Evolutionary conservation across 2,113 vertebrate genomes (phyloP), one percentile per base, ranked within the genome.

Genomic region (Apodemus speciosus): DNA sequence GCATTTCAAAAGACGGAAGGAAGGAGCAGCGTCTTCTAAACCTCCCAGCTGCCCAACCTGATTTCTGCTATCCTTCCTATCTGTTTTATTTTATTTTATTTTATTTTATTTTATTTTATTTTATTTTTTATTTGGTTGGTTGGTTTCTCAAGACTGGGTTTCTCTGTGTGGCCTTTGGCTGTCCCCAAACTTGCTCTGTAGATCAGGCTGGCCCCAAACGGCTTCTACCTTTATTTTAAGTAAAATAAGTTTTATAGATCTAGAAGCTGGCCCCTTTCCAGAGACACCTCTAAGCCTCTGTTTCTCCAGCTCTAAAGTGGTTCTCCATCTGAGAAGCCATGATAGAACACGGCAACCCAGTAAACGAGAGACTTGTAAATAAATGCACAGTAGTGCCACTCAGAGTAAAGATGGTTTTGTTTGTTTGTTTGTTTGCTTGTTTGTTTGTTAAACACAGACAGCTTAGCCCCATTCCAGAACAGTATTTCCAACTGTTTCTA

Each of bases 11-110:
- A 87, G 76, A 35, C 11, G 83, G 35, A 76, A 75, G 83, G 14
- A 15, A 68, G 38, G 64, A 35, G 21, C 58, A 71, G 71, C 30
- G 75, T 56, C 35, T 68, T 94, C 94, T 94, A 90, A 92, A 75
- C 15, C 46, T 73, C 3, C 25, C 62, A 21, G 20, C 38, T 87
- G 68, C 25, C n/a, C 14, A 3, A 69, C 49, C 13, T 8, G 6
- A 15, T 32, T 32, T 58, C 4, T 0, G 40, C n/a, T 56, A 58
- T 43, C 40, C 30, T 58, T 87, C 56, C 66, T 71, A 80, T 23
- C 69, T 88, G 73, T 88, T 69, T 62, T 88, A 75, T 64, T 64
- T 90, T 89, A 25, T 40, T 40, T 38, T 10, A 62, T 10, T 62
- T 25, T 27, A 25, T 6, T 71, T 38, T 25, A 25, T n/a, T n/a